Evolutionary conservation across 1,140 invertebrate species (phyloP).

Genomic region (Rhynchophorus ferrugineus): DNA sequence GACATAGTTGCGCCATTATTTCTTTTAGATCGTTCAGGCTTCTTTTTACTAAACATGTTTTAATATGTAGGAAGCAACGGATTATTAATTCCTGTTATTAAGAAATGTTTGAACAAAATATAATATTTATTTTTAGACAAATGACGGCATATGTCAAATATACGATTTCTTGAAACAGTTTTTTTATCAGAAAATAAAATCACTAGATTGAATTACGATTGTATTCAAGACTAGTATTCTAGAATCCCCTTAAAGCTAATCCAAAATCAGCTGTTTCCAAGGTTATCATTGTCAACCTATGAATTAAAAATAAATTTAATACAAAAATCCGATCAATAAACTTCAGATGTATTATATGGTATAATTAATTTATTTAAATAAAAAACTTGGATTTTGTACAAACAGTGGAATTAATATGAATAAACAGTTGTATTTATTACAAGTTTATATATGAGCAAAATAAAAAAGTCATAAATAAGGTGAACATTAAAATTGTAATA

Average conservation of each 20-base stretch:
- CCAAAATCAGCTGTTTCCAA: no score
- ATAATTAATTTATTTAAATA: no score
- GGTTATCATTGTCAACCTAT: no score
- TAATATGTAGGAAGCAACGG: background rate
- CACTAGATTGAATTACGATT: no score
- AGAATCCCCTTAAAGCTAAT: no score
- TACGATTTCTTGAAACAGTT: no score
- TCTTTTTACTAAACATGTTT: slow-evolving; percentile 17
- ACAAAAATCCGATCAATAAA: no score
- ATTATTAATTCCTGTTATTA: background rate
- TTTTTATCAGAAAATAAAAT: no score
- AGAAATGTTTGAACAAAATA: background rate
- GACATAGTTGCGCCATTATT: slow-evolving; percentile 41
- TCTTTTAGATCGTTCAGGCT: slow-evolving; percentile 38
- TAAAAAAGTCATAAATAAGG: slow-evolving; percentile 67
- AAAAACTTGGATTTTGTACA: no score
- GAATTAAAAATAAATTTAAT: no score
- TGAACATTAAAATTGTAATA: slow-evolving; percentile 61
- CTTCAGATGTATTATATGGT: no score
- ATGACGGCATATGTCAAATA: background rate
- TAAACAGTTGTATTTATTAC: slow-evolving; percentile 42
- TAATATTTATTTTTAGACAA: slow-evolving; percentile 8
- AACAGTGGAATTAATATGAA: background rate
- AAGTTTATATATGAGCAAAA: slow-evolving; percentile 74
- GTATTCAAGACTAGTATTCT: no score